Evolutionary conservation across 1,140 invertebrate genomes (phyloP).

Genomic region (Drosophila paulistorum): DNA sequence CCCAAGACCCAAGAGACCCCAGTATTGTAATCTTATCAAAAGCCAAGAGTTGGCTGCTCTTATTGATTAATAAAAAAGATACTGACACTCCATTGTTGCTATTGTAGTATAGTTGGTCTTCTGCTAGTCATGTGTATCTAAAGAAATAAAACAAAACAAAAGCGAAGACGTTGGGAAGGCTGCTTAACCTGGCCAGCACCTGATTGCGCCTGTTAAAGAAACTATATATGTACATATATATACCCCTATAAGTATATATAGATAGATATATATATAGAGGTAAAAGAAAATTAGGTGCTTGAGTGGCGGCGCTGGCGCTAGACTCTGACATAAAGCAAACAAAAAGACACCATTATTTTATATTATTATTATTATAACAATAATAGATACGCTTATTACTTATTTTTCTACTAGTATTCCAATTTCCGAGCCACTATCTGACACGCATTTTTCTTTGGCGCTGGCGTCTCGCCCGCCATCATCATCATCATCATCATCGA

Average conservation of each 20-base stretch:
- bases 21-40: slow-evolving; percentile 61
- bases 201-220: not conserved
- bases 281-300: slow-evolving; percentile 2
- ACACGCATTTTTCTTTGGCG: slow-evolving; percentile 56
- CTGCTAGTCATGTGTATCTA: slow-evolving; percentile 39
- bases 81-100: slow-evolving; percentile 50
- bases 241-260: not conserved
- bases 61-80: slow-evolving; percentile 76
- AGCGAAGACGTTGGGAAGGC: slow-evolving; percentile 15
- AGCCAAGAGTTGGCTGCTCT: slow-evolving; percentile 46
- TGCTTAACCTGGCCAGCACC: slow-evolving; percentile 15
- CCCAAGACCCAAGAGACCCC: slow-evolving; percentile 21
- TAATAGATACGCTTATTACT: slow-evolving; percentile 34
- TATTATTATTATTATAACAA: slow-evolving; percentile 60
- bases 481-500: slow-evolving; percentile 25
- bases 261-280: not conserved
- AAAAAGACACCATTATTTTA: slow-evolving; percentile 57
- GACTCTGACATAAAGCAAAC: slow-evolving; percentile 54
- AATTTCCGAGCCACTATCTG: slow-evolving; percentile 53
- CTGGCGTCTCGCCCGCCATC: slow-evolving; percentile 14
- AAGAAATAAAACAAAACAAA: not conserved
- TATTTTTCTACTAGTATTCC: slow-evolving; percentile 13
- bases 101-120: not conserved
- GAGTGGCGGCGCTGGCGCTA: slow-evolving; percentile 53
- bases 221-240: too few relatives aligned